These are phyloP conservation scores for Harpegnathos saltator DNA, from an alignment of 1,140 invertebrate genomes.

Conservation along the genomic window DNA sequence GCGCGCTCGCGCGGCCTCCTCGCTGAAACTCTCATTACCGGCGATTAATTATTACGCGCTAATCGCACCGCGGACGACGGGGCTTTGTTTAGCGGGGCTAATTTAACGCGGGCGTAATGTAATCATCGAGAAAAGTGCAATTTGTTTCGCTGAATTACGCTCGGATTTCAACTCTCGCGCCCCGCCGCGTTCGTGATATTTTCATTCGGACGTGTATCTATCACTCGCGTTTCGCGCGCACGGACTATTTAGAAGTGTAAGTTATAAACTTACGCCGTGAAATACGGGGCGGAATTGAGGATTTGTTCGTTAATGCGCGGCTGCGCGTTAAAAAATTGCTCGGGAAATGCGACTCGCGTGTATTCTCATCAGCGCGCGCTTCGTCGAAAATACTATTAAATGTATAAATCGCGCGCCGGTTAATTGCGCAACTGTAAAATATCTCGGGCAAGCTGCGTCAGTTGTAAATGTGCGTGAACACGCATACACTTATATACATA, in stretches of 20 bases:
- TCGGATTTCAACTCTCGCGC: neutral
- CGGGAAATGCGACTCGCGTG: neutral
- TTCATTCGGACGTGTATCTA: neutral
- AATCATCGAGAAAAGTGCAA: constrained; percentile 22
- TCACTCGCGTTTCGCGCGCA: neutral
- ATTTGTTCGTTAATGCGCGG: neutral
- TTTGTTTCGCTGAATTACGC: neutral
- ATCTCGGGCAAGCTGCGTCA: constrained; percentile 69
- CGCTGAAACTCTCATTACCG: constrained; percentile 59
- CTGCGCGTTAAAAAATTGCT: neutral
- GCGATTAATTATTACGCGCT: constrained; percentile 61
- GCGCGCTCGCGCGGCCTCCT: neutral
- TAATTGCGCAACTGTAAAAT: constrained; percentile 67
- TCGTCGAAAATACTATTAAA: constrained; percentile 26
- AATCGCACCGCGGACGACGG: constrained; percentile 43
- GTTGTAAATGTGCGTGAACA: constrained; percentile 41
- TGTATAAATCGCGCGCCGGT: constrained; percentile 59
- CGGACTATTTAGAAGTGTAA: neutral
- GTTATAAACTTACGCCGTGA: neutral
- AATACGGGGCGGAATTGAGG: neutral
- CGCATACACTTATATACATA: neutral
- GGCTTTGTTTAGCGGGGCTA: constrained; percentile 1
- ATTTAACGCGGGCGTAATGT: constrained; percentile 22
- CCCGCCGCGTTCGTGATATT: neutral
- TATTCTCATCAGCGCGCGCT: constrained; percentile 1